A percentile compares a stretch with the other conserved stretches of the same genome.
Conservation (phyloP, 2,888 invertebrate species). For the Bombylius major region DNA sequence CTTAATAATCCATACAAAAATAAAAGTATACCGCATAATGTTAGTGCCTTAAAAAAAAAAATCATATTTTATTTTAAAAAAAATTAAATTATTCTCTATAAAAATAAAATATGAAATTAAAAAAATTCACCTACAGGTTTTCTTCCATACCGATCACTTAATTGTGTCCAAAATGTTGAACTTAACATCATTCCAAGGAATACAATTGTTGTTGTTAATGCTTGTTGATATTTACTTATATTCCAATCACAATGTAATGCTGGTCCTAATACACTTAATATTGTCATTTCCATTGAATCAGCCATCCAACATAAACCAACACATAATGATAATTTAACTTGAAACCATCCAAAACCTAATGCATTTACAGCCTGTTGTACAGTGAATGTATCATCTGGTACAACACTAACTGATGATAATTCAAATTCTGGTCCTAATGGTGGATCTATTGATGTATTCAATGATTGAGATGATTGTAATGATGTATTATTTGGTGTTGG, state of each 20-base stretch:
- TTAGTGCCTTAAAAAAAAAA: constrained; percentile 55
- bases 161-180: constrained; percentile 89
- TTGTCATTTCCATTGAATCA: constrained; percentile 98
- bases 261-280: constrained; percentile 83
- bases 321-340: constrained; percentile 72
- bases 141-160: constrained; percentile 85
- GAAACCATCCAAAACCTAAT: constrained; percentile 79
- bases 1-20: constrained; percentile 86
- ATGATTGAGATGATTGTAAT: background rate
- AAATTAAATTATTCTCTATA: background rate
- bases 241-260: constrained; percentile 93
- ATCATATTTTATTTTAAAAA: background rate
- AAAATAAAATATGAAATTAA: background rate
- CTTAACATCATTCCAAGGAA: constrained; percentile 96
- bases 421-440: constrained; percentile 41
- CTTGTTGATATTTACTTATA: constrained; percentile 76
- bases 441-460: constrained; percentile 6
- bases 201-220: constrained; percentile 83
- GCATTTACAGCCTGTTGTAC: constrained; percentile 79
- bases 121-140: constrained; percentile 52
- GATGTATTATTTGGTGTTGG: constrained; percentile 7
- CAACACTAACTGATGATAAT: constrained; percentile 52
- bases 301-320: constrained; percentile 92
- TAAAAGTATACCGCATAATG: constrained; percentile 76
- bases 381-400: constrained; percentile 66